These are phyloP conservation scores for Tipula vernalis DNA, from an alignment of 2,888 invertebrate genomes.

Conservation along the genomic window DNA sequence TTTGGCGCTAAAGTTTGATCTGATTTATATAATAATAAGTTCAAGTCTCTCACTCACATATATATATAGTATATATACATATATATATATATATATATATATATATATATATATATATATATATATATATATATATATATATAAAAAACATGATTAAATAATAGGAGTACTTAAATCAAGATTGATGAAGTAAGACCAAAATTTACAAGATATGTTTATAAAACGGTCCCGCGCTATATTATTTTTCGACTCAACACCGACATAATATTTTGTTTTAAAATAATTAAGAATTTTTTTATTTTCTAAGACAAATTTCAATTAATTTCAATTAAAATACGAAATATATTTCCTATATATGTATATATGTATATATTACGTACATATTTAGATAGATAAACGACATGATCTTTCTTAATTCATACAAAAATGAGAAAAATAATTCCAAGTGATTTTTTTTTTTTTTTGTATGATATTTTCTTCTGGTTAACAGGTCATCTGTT, in stretches of 20 bases:
- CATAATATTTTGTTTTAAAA: not conserved
- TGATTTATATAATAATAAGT: not conserved
- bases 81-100: too few relatives aligned
- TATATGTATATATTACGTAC: not conserved
- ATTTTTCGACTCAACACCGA: not conserved
- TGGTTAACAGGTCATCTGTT: not conserved
- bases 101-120: too few relatives aligned
- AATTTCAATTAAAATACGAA: not conserved
- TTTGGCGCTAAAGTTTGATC: not conserved
- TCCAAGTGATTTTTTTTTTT: not conserved
- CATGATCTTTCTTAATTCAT: not conserved
- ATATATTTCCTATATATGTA: not conserved
- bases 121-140: too few relatives aligned
- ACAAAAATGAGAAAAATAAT: not conserved
- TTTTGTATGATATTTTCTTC: not conserved
- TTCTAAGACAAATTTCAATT: not conserved
- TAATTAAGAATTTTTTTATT: not conserved
- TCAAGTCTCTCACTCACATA: not conserved
- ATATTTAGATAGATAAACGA: not conserved
- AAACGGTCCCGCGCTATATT: not conserved
- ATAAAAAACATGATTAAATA: not conserved
- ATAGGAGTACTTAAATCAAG: not conserved
- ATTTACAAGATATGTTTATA: not conserved
- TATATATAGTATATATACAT: too few relatives aligned
- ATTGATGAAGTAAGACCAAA: not conserved